phyloP scores from a whole-genome alignment of 2,113 vertebrate species.

The Saccopteryx leptura region DNA sequence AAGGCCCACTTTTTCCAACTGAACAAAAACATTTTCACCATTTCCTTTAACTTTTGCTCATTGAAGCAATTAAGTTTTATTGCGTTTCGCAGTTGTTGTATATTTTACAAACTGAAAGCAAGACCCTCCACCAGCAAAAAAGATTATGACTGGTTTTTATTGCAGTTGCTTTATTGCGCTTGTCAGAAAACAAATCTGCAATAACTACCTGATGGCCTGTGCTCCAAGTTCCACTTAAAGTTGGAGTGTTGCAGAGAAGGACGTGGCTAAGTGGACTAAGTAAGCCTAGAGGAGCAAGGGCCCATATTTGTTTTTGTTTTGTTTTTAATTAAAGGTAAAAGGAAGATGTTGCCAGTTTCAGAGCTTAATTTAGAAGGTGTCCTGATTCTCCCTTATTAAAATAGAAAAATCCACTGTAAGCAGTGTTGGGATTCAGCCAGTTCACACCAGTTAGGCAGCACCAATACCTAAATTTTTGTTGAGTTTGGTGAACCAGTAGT shows the following conservation, averaged over 20 bases:
- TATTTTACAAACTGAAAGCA: not conserved
- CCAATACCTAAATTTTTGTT: too few relatives aligned
- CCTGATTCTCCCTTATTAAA: not conserved
- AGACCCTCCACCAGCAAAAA: not conserved
- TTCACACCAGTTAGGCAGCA: too few relatives aligned
- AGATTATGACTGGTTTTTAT: not conserved
- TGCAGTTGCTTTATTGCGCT: not conserved
- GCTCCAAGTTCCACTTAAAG: not conserved
- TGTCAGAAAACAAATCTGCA: too few relatives aligned
- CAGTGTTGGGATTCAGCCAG: too few relatives aligned
- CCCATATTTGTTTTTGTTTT: not conserved
- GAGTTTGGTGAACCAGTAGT: too few relatives aligned
- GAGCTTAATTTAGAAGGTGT: not conserved
- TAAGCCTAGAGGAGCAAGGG: not conserved
- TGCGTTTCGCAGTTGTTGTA: not conserved
- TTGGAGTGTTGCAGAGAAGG: not conserved
- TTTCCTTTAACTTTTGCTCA: constrained; percentile 20
- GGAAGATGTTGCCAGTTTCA: constrained; percentile 8
- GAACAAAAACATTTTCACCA: not conserved
- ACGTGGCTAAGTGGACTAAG: not conserved
- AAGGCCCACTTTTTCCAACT: not conserved
- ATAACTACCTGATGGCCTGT: too few relatives aligned
- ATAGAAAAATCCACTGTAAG: not conserved
- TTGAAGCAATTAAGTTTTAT: not conserved
- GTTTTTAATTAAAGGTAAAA: not conserved